A percentile compares a stretch with the other conserved stretches of the same genome.
These are phyloP conservation scores for Peromyscus polionotus DNA, from an alignment of 2,113 vertebrate genomes.

Conservation along the genomic window DNA sequence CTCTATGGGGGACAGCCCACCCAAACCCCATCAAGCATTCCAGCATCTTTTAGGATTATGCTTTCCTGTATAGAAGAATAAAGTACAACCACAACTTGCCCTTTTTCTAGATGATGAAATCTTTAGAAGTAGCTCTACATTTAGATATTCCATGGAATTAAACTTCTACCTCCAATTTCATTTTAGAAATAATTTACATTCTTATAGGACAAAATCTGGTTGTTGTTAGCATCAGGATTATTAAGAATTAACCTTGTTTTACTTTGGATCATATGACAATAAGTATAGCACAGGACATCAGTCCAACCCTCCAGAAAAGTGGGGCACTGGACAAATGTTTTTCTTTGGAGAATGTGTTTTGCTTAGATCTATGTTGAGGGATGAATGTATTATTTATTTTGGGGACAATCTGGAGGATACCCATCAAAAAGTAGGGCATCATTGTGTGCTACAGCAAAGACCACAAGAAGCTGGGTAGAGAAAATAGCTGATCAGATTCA, in stretches of 20 bases:
- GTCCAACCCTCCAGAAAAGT: background rate
- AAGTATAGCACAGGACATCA: background rate
- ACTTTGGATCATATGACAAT: background rate
- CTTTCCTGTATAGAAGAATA: background rate
- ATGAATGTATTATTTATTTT: background rate
- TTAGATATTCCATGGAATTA: background rate
- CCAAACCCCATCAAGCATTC: background rate
- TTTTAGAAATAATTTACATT: background rate
- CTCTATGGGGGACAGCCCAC: background rate
- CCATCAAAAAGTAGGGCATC: background rate
- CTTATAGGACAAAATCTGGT: background rate
- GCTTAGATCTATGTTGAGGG: background rate
- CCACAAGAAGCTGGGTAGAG: background rate
- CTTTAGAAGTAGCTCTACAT: background rate
- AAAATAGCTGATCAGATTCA: background rate
- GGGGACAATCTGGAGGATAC: background rate
- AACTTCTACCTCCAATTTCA: background rate
- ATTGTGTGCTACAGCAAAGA: background rate
- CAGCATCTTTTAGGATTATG: background rate
- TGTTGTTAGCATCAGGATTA: background rate
- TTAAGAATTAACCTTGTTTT: background rate
- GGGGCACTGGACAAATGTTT: background rate
- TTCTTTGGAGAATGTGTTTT: background rate
- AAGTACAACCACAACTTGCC: background rate
- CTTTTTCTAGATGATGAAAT: background rate